Evolutionary conservation across 2,888 invertebrate species (phyloP), one percentile per base, ranked within the genome.

Genomic region (Synergus itoensis): DNA sequence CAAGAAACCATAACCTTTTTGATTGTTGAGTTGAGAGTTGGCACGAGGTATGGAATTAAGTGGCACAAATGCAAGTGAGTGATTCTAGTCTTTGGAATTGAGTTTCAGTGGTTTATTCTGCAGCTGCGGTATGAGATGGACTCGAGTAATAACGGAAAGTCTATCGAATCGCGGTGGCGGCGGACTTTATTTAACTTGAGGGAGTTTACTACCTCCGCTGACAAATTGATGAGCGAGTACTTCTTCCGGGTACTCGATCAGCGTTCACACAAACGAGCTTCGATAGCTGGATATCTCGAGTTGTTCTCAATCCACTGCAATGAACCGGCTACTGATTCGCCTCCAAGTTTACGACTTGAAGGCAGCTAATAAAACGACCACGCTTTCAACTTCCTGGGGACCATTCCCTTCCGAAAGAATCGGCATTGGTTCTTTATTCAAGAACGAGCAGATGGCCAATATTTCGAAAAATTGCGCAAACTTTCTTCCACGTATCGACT

Each of bases 161-260:
- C 67, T 67, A 80, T 80, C 62, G 80, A 80, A 79, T 77, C 36
- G 57, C 60, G 76, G 77, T 45, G 41, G n/a, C 64, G 76, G 77
- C 64, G 76, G 77, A 80, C 81, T 83, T 82, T 83, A 79, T 83
- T 84, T 84, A 79, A 78, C 79, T 83, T 83, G 77, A 79, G 78
- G 77, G 79, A 77, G 79, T 84, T 84, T 84, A 82, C 82, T 75
- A 80, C 83, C 64, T 57, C 80, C 82, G 85, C 83, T 81, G 84
- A 87, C 82, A 85, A 86, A 85, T 84, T 85, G 79, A 84, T 76
- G 84, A 81, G 81, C 79, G 80, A 75, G 79, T 73, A 67, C 78
- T 76, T 76, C 80, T 84, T 85, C 83, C 82, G 83, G 82, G 80
- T 82, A 81, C 73, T 81, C 36, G 77, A 80, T 78, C 63, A 73